phyloP scores from a whole-genome alignment of 1,140 invertebrate genomes.

The Drosophila micromelanica region DNA sequence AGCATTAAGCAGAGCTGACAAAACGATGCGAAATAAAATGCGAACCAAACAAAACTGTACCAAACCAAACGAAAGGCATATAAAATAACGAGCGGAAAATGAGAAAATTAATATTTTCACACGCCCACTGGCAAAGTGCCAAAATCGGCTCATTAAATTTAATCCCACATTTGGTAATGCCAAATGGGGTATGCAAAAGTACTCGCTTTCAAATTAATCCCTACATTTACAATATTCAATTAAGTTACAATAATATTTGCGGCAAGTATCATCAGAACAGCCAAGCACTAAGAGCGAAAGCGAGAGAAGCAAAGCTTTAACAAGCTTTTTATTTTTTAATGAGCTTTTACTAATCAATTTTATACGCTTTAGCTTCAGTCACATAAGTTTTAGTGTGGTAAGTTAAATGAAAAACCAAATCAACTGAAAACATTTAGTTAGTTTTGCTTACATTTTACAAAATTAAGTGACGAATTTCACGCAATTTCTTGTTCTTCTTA shows the following conservation, averaged over 20 bases:
- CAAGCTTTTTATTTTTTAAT: neutral
- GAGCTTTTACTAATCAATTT: neutral
- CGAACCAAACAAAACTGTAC: conserved; percentile 11
- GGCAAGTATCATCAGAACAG: neutral
- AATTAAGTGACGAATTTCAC: no score
- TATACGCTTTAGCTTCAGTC: neutral
- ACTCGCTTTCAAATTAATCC: conserved; percentile 17
- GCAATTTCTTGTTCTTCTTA: neutral
- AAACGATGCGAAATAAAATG: conserved; percentile 35
- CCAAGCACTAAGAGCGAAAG: neutral
- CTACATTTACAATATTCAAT: conserved; percentile 29
- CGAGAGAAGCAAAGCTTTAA: neutral
- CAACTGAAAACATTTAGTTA: no score
- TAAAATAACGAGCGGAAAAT: conserved; percentile 67
- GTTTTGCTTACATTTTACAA: no score
- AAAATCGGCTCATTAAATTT: conserved; percentile 50
- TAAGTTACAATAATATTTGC: conserved; percentile 10
- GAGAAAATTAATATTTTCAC: conserved; percentile 72
- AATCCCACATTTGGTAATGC: conserved; percentile 32
- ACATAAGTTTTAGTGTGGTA: neutral
- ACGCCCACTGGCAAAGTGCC: conserved; percentile 14
- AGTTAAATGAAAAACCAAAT: neutral
- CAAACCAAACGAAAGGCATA: conserved; percentile 53
- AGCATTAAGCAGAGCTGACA: conserved; percentile 41
- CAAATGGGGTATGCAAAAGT: conserved; percentile 21